These are phyloP conservation scores for Julus scanicus DNA, from an alignment of 2,888 invertebrate species.

Conservation along the genomic window DNA sequence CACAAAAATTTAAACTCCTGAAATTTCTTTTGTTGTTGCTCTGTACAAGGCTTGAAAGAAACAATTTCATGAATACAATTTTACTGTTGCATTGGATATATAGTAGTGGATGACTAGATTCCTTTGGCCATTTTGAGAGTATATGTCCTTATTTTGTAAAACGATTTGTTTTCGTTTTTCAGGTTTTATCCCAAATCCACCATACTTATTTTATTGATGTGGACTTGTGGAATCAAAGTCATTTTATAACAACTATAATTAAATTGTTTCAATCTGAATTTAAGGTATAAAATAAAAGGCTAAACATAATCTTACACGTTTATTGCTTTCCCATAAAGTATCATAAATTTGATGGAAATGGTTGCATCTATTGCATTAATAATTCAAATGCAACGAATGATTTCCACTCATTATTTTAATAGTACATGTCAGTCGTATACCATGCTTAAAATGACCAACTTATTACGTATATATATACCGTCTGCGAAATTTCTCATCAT, in stretches of 20 bases:
- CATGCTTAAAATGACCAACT: neutral
- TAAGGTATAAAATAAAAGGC: too few relatives aligned
- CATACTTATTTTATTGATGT: too few relatives aligned
- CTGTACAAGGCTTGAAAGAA: neutral
- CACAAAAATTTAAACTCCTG: neutral
- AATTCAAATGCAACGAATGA: neutral
- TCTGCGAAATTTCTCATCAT: neutral
- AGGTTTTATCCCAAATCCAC: too few relatives aligned
- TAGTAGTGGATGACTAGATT: too few relatives aligned
- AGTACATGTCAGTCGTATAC: neutral
- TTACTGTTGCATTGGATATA: neutral
- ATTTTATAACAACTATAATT: too few relatives aligned
- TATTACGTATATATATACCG: neutral
- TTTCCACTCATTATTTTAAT: slow-evolving; percentile 18
- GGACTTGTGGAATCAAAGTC: too few relatives aligned
- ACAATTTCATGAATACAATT: neutral
- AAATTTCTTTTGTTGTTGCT: neutral
- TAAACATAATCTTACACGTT: neutral
- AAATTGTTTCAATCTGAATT: too few relatives aligned
- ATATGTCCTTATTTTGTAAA: too few relatives aligned
- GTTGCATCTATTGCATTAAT: neutral
- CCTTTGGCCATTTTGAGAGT: too few relatives aligned
- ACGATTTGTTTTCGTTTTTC: too few relatives aligned
- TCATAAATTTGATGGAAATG: neutral
- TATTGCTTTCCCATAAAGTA: neutral